These are phyloP conservation scores for Hiodon tergisus DNA, from an alignment of 2,113 vertebrate genomes.

Conservation along the genomic window DNA sequence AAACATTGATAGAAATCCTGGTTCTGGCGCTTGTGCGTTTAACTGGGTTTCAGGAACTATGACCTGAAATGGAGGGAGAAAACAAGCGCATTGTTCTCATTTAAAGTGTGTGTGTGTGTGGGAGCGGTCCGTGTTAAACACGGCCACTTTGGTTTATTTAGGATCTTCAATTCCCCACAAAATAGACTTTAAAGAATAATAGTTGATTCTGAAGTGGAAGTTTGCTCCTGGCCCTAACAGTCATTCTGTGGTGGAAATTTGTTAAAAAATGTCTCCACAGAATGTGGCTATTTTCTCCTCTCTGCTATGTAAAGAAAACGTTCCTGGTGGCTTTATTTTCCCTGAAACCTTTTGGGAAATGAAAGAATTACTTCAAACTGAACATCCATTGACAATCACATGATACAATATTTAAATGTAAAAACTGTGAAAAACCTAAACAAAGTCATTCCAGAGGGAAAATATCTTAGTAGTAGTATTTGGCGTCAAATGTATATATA, in stretches of 20 bases:
- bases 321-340: slow-evolving; percentile 32
- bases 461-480: too few species aligned
- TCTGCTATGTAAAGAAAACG: slow-evolving; percentile 24
- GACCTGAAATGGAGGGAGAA: slow-evolving; percentile 19
- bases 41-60: background rate
- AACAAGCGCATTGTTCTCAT: slow-evolving; percentile 37
- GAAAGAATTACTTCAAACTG: too few species aligned
- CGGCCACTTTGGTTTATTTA: slow-evolving; percentile 13
- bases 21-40: background rate
- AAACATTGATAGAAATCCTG: background rate
- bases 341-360: slow-evolving; percentile 12
- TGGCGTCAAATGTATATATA: too few species aligned
- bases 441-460: too few species aligned
- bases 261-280: slow-evolving; percentile 33
- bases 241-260: slow-evolving; percentile 19
- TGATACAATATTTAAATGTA: too few species aligned
- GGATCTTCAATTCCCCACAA: background rate
- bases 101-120: slow-evolving; percentile 26
- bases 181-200: slow-evolving; percentile 13
- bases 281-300: slow-evolving; percentile 29
- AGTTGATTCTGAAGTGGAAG: slow-evolving; percentile 9
- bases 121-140: slow-evolving; percentile 25
- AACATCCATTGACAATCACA: too few species aligned
- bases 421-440: too few species aligned
- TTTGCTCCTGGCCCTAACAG: slow-evolving; percentile 39